Base-by-base conservation (phyloP, 1,140 invertebrate species). In the Panulirus ornatus region DNA sequence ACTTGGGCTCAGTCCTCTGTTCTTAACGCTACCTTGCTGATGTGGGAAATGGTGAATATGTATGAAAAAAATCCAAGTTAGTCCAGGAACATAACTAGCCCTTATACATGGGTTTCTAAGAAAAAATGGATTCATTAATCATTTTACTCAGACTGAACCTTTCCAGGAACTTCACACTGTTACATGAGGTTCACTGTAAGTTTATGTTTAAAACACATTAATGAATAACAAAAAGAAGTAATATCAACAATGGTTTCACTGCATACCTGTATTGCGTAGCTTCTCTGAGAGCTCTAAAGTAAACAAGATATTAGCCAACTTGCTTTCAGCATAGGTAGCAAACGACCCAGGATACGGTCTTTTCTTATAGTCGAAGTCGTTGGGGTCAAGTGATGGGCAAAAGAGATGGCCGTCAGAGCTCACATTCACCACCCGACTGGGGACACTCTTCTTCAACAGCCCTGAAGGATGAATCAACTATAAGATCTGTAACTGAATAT, bases 371-470 rank as follows among this genome's bases (percentile, higher is more conserved):
- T 81, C 81, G 11, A 88, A 38, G 63, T 88, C 85, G 22, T 88
- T 75, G 14, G 75, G 75, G 30, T 88, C 85, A 16, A 88, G 63
- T 38, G 63, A 66, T 5, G 34, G 1, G 38, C 34, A 66, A 11
- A 42, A 79, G 16, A 30, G 16, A 34, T 88, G 85, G 51, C 16
- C 44, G n/a, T 11, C 19, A 9, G 85, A 88, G 40, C 51, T 66
- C 34, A 88, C 85, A 79, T 88, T 88, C 34, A 88, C 44, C 22
- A 88, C 58, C 44, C 85, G 78, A 38, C 85, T 88, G 1, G 85
- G 85, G 11, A 40, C 85, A 88, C 85, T 88, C 30, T 63, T 70
- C 85, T 88, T 88, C 75, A 88, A 34, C 40, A 88, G 54, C 8
- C 73, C 85, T 88, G 75, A 22, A 76, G 58, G 5, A 78, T 78